phyloP scores from a whole-genome alignment of 1,140 invertebrate genomes.

The Procambarus virginalis region DNA sequence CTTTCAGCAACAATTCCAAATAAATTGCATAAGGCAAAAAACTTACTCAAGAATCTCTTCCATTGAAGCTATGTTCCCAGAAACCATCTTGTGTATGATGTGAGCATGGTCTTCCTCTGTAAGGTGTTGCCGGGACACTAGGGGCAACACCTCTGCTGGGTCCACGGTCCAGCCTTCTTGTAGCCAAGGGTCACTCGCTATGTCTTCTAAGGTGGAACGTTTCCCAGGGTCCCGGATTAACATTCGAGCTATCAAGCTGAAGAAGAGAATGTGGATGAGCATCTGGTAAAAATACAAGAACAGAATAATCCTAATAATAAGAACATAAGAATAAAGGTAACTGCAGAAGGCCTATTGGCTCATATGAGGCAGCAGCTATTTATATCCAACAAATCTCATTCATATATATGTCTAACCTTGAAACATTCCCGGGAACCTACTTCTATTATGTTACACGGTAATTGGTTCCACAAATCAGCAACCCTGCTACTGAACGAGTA shows the following conservation, averaged over 20 bases:
- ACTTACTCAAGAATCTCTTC: slow-evolving; percentile 93
- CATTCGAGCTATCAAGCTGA: slow-evolving; percentile 93
- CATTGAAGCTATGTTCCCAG: slow-evolving; percentile 93
- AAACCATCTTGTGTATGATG: slow-evolving; percentile 97
- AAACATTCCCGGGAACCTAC: too few relatives aligned
- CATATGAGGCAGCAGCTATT: too few relatives aligned
- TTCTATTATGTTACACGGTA: too few relatives aligned
- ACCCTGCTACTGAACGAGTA: too few relatives aligned
- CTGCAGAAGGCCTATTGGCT: too few relatives aligned
- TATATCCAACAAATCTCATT: too few relatives aligned
- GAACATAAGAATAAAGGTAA: too few relatives aligned
- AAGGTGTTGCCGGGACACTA: slow-evolving; percentile 88
- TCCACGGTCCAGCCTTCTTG: slow-evolving; percentile 72
- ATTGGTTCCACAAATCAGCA: too few relatives aligned
- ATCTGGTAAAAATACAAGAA: too few relatives aligned
- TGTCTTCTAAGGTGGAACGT: slow-evolving; percentile 90
- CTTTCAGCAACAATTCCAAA: background rate
- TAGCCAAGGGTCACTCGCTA: slow-evolving; percentile 91
- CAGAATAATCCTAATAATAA: too few relatives aligned
- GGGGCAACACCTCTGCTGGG: slow-evolving; percentile 80
- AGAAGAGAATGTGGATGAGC: background rate
- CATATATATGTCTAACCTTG: too few relatives aligned
- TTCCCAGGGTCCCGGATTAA: slow-evolving; percentile 93
- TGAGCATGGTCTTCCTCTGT: slow-evolving; percentile 93
- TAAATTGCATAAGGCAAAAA: background rate